phyloP scores from a whole-genome alignment of 2,888 invertebrate species.

The Elmis aenea region DNA sequence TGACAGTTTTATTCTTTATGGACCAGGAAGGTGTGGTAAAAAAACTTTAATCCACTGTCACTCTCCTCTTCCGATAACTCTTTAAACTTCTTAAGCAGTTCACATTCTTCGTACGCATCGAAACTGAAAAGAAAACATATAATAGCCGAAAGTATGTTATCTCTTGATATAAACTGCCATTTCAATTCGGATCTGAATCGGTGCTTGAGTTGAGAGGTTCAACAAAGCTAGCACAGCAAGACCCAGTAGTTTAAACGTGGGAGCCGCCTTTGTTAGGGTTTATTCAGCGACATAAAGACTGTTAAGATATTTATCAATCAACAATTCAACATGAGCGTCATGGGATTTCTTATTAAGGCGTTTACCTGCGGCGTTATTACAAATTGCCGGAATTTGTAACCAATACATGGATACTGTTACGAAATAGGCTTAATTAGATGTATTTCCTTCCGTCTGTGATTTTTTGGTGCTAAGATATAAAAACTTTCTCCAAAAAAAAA shows the following conservation, averaged over 20 bases:
- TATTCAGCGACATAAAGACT: conserved; percentile 29
- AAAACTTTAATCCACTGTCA: too few relatives aligned
- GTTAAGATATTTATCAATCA: conserved; percentile 30
- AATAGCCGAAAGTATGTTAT: conserved; percentile 28
- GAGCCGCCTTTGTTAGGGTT: conserved; percentile 29
- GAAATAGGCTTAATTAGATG: too few relatives aligned
- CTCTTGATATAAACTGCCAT: conserved; percentile 28
- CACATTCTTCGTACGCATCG: conserved; percentile 24
- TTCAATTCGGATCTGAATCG: conserved; percentile 28
- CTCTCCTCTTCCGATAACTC: too few relatives aligned
- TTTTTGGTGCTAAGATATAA: too few relatives aligned
- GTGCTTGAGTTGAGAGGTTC: conserved; percentile 28
- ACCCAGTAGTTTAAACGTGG: conserved; percentile 29
- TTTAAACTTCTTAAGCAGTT: conserved; percentile 13
- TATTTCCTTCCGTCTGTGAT: too few relatives aligned
- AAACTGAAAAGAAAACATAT: conserved; percentile 27
- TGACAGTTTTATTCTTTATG: too few relatives aligned
- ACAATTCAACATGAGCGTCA: conserved; percentile 17
- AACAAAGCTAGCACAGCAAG: conserved; percentile 26
- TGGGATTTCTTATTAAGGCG: conserved; percentile 15
- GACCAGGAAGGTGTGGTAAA: too few relatives aligned
- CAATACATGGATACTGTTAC: too few relatives aligned
- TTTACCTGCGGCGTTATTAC: conserved; percentile 8
- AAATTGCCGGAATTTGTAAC: too few relatives aligned
- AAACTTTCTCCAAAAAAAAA: too few relatives aligned